phyloP scores from a whole-genome alignment of 2,888 invertebrate genomes.

The Coenonympha glycerion region DNA sequence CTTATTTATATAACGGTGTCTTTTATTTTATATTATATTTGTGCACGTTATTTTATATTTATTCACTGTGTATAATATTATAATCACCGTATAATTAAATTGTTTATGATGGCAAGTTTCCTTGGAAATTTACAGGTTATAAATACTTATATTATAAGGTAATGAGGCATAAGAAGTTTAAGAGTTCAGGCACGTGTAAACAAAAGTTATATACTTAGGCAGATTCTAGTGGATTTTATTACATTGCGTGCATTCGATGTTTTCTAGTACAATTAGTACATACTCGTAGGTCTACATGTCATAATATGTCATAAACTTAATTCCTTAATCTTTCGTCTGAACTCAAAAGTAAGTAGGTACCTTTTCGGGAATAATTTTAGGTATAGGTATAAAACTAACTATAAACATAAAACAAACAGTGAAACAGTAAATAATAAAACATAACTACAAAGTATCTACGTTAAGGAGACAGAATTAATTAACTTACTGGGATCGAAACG shows the following conservation, averaged over 20 bases:
- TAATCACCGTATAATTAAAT: constrained; percentile 7
- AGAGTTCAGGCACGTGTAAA: constrained; percentile 18
- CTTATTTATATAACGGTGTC: constrained; percentile 26
- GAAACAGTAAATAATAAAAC: too few species aligned
- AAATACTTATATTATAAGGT: constrained; percentile 17
- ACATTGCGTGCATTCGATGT: neutral
- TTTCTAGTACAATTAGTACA: neutral
- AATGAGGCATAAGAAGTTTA: too few species aligned
- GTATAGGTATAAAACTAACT: too few species aligned
- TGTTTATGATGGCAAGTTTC: constrained; percentile 9
- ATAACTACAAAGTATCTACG: too few species aligned
- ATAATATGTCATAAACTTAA: too few species aligned
- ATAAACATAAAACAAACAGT: too few species aligned
- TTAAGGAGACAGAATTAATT: too few species aligned
- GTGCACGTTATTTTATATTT: neutral
- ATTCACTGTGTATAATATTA: constrained; percentile 6
- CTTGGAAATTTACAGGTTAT: constrained; percentile 19
- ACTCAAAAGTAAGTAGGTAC: too few species aligned
- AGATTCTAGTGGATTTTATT: neutral
- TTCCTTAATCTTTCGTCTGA: too few species aligned
- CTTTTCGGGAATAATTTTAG: too few species aligned
- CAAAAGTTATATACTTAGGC: constrained; percentile 5
- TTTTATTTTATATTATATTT: constrained; percentile 1
- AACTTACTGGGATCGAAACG: too few species aligned
- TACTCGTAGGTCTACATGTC: neutral